Evolutionary conservation across 2,888 invertebrate species (phyloP).

Genomic region (Drosophila limbata): DNA sequence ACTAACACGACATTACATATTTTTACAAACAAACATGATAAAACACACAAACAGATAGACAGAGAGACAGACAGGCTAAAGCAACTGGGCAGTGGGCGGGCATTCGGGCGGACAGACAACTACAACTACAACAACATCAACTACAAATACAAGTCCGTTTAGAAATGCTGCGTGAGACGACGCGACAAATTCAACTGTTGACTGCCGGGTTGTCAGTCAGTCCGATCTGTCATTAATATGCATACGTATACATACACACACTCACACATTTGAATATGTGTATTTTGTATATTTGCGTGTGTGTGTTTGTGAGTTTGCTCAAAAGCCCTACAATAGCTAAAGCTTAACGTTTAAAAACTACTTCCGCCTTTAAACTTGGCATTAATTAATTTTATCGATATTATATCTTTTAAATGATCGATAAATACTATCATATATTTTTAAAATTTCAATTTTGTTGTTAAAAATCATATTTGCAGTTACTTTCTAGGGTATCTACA

Average conservation of each 20-base stretch:
- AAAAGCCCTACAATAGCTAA: slow-evolving; percentile 37
- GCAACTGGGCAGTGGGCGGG: slow-evolving; percentile 12
- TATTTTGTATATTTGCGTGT: not conserved
- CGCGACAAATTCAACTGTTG: slow-evolving; percentile 38
- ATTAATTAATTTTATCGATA: slow-evolving; percentile 17
- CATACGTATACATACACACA: slow-evolving; percentile 15
- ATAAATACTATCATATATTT: not conserved
- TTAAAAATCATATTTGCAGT: not conserved
- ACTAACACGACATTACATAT: slow-evolving; percentile 74
- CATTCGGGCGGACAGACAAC: slow-evolving; percentile 12
- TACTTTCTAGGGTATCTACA: not conserved
- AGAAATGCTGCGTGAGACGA: slow-evolving; percentile 33
- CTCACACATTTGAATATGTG: not conserved
- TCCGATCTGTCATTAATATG: slow-evolving; percentile 44
- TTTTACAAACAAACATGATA: slow-evolving; percentile 69
- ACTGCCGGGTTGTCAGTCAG: slow-evolving; percentile 55
- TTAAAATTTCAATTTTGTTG: too few species aligned
- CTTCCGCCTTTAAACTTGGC: slow-evolving; percentile 48
- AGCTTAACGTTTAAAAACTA: slow-evolving; percentile 33
- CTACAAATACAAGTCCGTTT: slow-evolving; percentile 20
- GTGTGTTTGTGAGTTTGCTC: slow-evolving; percentile 17
- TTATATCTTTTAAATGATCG: not conserved
- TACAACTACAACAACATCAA: slow-evolving; percentile 7
- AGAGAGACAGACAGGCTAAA: not conserved
- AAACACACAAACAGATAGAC: slow-evolving; percentile 34